These are phyloP conservation scores for Sebastes oblongus DNA, from an alignment of 2,797 vertebrate species.

Conservation along the genomic window DNA sequence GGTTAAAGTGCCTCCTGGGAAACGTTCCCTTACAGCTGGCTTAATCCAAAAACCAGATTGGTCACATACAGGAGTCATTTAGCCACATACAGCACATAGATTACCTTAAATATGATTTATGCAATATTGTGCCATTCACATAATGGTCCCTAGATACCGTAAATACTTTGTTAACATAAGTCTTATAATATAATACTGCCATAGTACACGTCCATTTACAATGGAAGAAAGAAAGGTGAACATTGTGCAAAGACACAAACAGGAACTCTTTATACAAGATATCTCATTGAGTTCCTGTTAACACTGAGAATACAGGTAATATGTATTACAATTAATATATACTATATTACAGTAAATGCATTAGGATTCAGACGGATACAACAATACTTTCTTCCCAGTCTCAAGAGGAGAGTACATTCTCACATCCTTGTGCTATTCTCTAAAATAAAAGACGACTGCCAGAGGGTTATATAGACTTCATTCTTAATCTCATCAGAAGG, in stretches of 20 bases:
- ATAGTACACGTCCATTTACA: constrained; percentile 74
- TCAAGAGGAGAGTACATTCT: constrained; percentile 70
- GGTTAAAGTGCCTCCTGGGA: constrained; percentile 79
- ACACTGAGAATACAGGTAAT: constrained; percentile 73
- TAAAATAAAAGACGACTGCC: constrained; percentile 51
- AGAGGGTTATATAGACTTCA: constrained; percentile 37
- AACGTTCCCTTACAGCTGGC: constrained; percentile 47
- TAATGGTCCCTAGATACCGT: constrained; percentile 74
- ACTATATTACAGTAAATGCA: constrained; percentile 71
- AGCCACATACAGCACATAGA: constrained; percentile 65
- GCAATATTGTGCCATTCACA: constrained; percentile 64
- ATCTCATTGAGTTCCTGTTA: constrained; percentile 61
- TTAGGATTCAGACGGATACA: constrained; percentile 60
- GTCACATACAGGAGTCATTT: constrained; percentile 65
- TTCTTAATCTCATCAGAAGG: constrained; percentile 66
- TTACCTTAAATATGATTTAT: constrained; percentile 70
- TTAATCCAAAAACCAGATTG: constrained; percentile 51
- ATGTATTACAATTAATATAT: constrained; percentile 71
- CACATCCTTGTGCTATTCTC: constrained; percentile 70
- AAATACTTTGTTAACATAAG: constrained; percentile 63
- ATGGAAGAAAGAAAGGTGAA: constrained; percentile 75
- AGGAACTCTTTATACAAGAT: constrained; percentile 62
- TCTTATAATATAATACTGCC: constrained; percentile 63
- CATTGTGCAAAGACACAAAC: constrained; percentile 79
- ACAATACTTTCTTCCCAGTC: constrained; percentile 49